These are phyloP conservation scores for Corythornis vintsioides DNA, from an alignment of 2,113 vertebrate species.

Conservation along the genomic window DNA sequence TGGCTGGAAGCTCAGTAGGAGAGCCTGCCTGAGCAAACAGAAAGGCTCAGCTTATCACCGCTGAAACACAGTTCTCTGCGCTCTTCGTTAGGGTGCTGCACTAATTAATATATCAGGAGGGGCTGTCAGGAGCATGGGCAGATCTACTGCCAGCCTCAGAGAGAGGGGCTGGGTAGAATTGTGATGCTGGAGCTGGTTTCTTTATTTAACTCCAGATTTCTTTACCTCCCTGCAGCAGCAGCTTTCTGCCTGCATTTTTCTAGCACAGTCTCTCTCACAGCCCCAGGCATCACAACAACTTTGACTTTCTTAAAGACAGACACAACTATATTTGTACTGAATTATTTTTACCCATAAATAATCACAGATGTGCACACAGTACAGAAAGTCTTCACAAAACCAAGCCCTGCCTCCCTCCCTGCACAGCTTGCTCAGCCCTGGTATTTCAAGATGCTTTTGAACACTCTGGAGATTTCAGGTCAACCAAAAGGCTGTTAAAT, in stretches of 20 bases:
- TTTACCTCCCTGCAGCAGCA: conserved; percentile 17
- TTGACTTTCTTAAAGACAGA: conserved; percentile 44
- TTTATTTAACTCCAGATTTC: conserved; percentile 26
- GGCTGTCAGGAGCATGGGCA: rapidly evolving
- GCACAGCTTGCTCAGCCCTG: not conserved
- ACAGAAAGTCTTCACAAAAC: not conserved
- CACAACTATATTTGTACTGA: not conserved
- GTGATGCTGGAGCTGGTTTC: not conserved
- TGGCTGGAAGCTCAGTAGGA: not conserved
- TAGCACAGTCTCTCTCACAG: not conserved
- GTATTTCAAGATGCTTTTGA: not conserved
- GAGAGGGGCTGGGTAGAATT: not conserved
- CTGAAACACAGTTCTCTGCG: not conserved
- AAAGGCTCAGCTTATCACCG: rapidly evolving
- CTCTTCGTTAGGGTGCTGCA: not conserved
- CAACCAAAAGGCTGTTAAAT: not conserved
- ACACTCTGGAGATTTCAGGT: not conserved
- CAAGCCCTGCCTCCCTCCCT: not conserved
- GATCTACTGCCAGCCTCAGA: rapidly evolving
- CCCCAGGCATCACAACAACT: conserved; percentile 14
- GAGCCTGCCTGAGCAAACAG: not conserved
- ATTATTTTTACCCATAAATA: conserved; percentile 20
- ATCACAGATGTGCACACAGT: not conserved
- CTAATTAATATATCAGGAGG: not conserved
- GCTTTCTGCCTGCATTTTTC: not conserved